Conservation (phyloP, 2,888 invertebrate genomes). For the Acrocyrtus sp. region DNA sequence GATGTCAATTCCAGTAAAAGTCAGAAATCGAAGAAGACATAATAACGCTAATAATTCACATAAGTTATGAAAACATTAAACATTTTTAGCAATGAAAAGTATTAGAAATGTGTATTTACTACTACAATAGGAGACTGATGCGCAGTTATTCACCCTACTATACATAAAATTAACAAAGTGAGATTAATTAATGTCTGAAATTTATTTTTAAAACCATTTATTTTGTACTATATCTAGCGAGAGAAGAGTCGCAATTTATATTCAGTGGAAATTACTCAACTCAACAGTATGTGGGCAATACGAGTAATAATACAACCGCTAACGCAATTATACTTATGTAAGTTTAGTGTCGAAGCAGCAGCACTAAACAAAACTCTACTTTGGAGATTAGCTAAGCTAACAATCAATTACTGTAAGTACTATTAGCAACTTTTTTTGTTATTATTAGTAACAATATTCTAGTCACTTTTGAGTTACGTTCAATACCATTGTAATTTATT, state of each 20-base stretch:
- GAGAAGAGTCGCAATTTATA: not conserved
- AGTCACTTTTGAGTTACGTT: no score
- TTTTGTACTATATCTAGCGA: not conserved
- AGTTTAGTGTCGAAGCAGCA: no score
- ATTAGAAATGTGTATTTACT: conserved; percentile 20
- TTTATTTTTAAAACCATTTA: conserved; percentile 7
- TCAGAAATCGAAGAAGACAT: not conserved
- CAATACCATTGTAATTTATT: no score
- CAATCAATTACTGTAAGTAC: no score
- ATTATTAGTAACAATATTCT: no score
- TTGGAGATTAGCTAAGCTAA: no score
- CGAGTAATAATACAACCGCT: no score
- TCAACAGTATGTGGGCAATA: no score
- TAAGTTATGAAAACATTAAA: not conserved
- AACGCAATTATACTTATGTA: no score
- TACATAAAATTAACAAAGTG: conserved; percentile 39
- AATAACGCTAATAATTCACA: not conserved
- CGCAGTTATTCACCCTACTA: conserved; percentile 33
- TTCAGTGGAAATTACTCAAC: no score
- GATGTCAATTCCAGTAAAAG: not conserved
- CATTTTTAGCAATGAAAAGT: conserved; percentile 8
- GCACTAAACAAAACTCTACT: no score
- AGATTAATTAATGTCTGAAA: conserved; percentile 49
- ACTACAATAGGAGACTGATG: conserved; percentile 47
- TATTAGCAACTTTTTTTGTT: no score